Evolutionary conservation across 2,888 invertebrate species (phyloP).

Genomic region (Notocelia uddmanniana): DNA sequence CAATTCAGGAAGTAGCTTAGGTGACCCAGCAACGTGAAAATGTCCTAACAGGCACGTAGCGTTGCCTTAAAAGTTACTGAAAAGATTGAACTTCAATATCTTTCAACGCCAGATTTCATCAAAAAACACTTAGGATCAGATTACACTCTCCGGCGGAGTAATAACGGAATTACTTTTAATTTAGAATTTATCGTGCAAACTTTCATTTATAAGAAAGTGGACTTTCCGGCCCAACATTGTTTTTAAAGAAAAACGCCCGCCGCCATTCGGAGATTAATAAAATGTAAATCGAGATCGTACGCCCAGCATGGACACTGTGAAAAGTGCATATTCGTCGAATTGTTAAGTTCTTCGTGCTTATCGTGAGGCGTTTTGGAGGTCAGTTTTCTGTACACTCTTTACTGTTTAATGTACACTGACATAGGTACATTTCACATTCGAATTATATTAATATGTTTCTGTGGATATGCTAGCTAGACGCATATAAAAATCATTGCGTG

Average conservation of each 20-base stretch:
- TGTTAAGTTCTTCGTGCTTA: neutral
- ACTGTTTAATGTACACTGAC: no score
- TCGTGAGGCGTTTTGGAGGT: no score
- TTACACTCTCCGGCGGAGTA: slow-evolving; percentile 33
- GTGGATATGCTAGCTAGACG: no score
- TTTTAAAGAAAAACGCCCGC: slow-evolving; percentile 21
- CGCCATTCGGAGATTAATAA: slow-evolving; percentile 42
- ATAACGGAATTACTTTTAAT: slow-evolving; percentile 45
- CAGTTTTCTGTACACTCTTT: no score
- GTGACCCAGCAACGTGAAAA: neutral
- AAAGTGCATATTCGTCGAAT: neutral
- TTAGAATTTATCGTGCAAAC: slow-evolving; percentile 43
- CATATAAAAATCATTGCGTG: no score
- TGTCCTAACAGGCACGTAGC: neutral
- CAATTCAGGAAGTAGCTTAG: no score
- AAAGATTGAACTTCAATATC: slow-evolving; percentile 37
- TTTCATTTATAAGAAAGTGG: slow-evolving; percentile 40
- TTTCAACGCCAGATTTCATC: slow-evolving; percentile 30
- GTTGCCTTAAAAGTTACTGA: neutral
- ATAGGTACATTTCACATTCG: no score
- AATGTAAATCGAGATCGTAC: slow-evolving; percentile 36
- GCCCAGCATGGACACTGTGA: slow-evolving; percentile 16
- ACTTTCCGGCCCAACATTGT: slow-evolving; percentile 38
- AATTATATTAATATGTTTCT: no score
- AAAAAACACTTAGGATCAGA: slow-evolving; percentile 45